These are phyloP conservation scores for Micromussa lordhowensis DNA, from an alignment of 92 coral and sea anemone species.

Conservation along the genomic window DNA sequence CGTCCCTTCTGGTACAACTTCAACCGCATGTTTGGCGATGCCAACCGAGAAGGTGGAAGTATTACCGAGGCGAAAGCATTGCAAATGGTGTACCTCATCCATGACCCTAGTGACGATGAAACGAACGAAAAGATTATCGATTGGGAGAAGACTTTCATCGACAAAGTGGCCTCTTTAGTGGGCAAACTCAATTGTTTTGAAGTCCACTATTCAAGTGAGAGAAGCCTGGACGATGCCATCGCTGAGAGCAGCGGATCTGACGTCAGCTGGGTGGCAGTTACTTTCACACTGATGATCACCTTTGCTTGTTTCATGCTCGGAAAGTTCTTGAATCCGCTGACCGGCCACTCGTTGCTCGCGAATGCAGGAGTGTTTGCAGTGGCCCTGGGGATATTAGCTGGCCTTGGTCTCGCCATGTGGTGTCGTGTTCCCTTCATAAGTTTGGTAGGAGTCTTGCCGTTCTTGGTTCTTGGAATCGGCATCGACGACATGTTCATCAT, in stretches of 20 bases:
- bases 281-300: slow-evolving; percentile 70
- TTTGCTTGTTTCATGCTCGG: slow-evolving; percentile 72
- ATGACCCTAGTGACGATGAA: slow-evolving; percentile 50
- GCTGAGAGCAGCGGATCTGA: slow-evolving; percentile 39
- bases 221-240: slow-evolving; percentile 74
- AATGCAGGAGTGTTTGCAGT: not conserved
- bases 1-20: slow-evolving; percentile 62
- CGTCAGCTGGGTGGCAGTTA: slow-evolving; percentile 55
- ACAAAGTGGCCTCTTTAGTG: slow-evolving; percentile 30
- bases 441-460: not conserved
- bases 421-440: slow-evolving; percentile 11
- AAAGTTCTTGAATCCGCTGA: slow-evolving; percentile 56
- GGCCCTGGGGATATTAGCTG: slow-evolving; percentile 31
- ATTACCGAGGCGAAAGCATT: slow-evolving; percentile 63
- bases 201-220: slow-evolving; percentile 14
- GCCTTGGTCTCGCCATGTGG: slow-evolving; percentile 67
- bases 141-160: slow-evolving; percentile 65
- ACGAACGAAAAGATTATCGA: slow-evolving; percentile 20
- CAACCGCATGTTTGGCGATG: slow-evolving; percentile 55
- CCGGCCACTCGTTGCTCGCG: not conserved
- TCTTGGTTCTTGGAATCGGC: not conserved
- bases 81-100: slow-evolving; percentile 68
- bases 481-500: slow-evolving; percentile 53
- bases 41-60: slow-evolving; percentile 37
- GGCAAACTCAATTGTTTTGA: not conserved